Base-by-base conservation (phyloP, 2,113 vertebrate genomes). In the Thamnaconus septentrionalis region DNA sequence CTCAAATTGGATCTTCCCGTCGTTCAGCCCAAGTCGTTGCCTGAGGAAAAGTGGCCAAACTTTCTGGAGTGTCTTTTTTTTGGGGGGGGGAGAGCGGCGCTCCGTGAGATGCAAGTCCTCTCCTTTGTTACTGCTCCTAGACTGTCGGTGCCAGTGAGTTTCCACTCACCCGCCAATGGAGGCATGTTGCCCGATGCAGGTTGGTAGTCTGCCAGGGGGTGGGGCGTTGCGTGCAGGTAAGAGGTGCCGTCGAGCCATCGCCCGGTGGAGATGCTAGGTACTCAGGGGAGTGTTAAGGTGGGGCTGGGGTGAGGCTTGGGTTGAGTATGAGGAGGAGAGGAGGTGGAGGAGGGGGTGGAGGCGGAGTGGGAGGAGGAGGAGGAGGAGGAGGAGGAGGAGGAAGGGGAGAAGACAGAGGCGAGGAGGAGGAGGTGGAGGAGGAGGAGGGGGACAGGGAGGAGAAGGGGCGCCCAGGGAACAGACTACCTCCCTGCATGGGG, bases 401-500 rank as follows among this genome's bases (percentile, higher is more conserved):
- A 75, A 68, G 73, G 65, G 72, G 77, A 73, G 53, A 31, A 1
- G 58, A 52, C 51, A 52, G 61, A 73, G 66, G 65, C 48, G 56
- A 55, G 48, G 76, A 54, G 45, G 51, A 55, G 54, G n/a, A 6
- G 39, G 53, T 40, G 41, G 62, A 10, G 39, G 50, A 6, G 41
- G 64, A 41, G 55, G 69, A 67, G 6, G 53, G 48, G 2, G n/a
- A 51, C 40, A 63, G 51, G 57, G 54, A 81, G 79, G 80, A 75
- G 70, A 74, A 67, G 72, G 77, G 74, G 53, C 46, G 51, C 78
- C 83, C 80, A 80, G 66, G 87, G 84, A 79, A 86, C 83, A 90
- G 91, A 92, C 92, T 92, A 93, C 91, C 90, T 91, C 88, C 88
- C 91, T 93, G 87, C 90, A 92, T 91, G 87, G 87, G 89, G 90